Evolutionary conservation across 2,888 invertebrate genomes (phyloP), one percentile per base, ranked within the genome.

Genomic region (Colostygia pectinataria): DNA sequence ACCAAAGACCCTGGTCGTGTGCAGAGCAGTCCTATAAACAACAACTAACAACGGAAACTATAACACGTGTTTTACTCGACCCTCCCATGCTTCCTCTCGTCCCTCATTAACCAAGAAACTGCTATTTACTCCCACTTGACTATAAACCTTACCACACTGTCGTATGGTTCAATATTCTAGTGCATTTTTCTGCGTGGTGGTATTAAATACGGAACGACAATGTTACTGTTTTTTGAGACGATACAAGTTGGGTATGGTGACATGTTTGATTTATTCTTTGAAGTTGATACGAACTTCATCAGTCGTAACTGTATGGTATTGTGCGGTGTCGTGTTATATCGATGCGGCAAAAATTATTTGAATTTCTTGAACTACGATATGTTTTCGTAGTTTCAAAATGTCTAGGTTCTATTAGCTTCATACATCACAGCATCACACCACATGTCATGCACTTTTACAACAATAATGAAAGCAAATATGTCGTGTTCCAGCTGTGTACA

Each of bases 21-120:
- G 55, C 33, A 52, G 39, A 54, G 55, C 33, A 52, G 49, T 52
- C 45, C 43, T 43, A 47, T 47, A 46, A 40, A 36, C 36, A 41
- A 43, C 42, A 36, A 47, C 47, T 68, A 68, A 71, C 77, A 77
- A 68, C 80, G 81, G 81, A 81, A 80, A 70, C 70, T 63, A 63
- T 65, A 70, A 72, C 80, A 80, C 79, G 81, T 80, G 81, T 77
- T 73, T 66, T 55, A 64, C 67, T 67, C 65, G 67, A 68, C 67
- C 73, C 71, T 69, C 73, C 75, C 67, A 55, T 61, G 50, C 57
- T 70, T 74, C 70, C 71, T 69, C 51, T 38, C 53, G 60, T 57
- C 57, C 58, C 68, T 74, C 71, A 75, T 78, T 79, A 77, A 71
- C 36, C 29, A 50, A 53, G 51, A 50, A 49, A 49, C 45, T 18